Evolutionary conservation across 2,888 invertebrate species (phyloP).

Genomic region (Acanthopleura granulata): DNA sequence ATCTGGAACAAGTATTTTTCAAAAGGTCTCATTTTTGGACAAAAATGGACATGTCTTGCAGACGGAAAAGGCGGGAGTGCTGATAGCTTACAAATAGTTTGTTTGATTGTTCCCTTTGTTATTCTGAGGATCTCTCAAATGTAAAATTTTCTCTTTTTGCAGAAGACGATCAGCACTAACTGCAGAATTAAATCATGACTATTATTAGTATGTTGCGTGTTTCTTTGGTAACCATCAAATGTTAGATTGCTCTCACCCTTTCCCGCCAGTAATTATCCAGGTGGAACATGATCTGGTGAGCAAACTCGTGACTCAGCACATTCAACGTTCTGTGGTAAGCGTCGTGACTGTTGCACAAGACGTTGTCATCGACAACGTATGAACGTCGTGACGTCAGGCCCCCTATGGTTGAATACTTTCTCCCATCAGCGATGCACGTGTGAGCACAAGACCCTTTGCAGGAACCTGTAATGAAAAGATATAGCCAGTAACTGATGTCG

Average conservation of each 20-base stretch:
- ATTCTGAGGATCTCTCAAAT: too few species aligned
- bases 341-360: conserved; percentile 25
- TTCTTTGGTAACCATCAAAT: neutral
- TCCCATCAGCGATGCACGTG: conserved; percentile 27
- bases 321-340: conserved; percentile 23
- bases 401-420: conserved; percentile 25
- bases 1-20: too few species aligned
- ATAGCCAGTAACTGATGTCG: too few species aligned
- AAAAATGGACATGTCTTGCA: too few species aligned
- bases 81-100: too few species aligned
- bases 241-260: conserved; percentile 16
- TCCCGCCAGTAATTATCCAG: conserved; percentile 22
- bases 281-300: conserved; percentile 26
- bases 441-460: conserved; percentile 21
- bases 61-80: too few species aligned
- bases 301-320: conserved; percentile 26
- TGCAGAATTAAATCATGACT: too few species aligned
- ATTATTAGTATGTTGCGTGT: too few species aligned
- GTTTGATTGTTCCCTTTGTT: too few species aligned
- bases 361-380: conserved; percentile 24
- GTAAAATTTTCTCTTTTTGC: too few species aligned
- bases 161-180: too few species aligned
- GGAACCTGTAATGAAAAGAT: neutral
- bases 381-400: conserved; percentile 23
- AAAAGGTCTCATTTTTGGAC: too few species aligned